Base-by-base conservation (phyloP, 2,113 vertebrate species). In the Etheostoma spectabile region DNA sequence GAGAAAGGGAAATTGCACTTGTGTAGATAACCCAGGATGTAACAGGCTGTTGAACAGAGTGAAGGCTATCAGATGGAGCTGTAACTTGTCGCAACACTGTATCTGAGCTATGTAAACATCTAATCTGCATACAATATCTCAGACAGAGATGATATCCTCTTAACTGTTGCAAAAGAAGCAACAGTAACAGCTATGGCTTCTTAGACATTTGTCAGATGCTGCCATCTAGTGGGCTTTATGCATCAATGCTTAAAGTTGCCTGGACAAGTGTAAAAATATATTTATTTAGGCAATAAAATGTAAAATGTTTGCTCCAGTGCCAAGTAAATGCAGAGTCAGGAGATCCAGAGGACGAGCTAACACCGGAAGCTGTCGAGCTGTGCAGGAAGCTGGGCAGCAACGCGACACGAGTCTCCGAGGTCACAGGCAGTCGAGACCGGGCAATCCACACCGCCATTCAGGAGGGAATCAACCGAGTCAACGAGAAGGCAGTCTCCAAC, bases 301-400 rank as follows among this genome's bases (percentile, higher is more conserved):
- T 0, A 0, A 2, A 5, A n/a, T 33, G 11, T 38, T 24, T 73
- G 16, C 38, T 69, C 3, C 90, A 99, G 98, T 96, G 96, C 79
- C 71, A 95, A 0, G 19, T 94, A 0, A 91, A 98, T 0, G 0
- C 0, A 0, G 94, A 92, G 0, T 95, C 91, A 0, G 97, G 97
- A 0, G 89, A 93, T 3, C 96, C 97, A 0, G 87, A 96, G 69
- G 97, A 99, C 4, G 94, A 94, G 0, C 94, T 99, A 63, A 86
- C 82, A 0, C 38, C 85, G 0, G 96, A 98, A n/a, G 95, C 92
- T 0, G 3, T 96, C 3, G 93, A 95, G 3, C 86, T 95, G 78
- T 98, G 97, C 66, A 93, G 24, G 46, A 92, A 75, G 2, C 61
- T 97, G 89, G 97, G 97, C 92, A 98, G 97, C 94, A 93, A 77